These are phyloP conservation scores for Sycophila texana DNA, from an alignment of 2,888 invertebrate species.

Conservation along the genomic window DNA sequence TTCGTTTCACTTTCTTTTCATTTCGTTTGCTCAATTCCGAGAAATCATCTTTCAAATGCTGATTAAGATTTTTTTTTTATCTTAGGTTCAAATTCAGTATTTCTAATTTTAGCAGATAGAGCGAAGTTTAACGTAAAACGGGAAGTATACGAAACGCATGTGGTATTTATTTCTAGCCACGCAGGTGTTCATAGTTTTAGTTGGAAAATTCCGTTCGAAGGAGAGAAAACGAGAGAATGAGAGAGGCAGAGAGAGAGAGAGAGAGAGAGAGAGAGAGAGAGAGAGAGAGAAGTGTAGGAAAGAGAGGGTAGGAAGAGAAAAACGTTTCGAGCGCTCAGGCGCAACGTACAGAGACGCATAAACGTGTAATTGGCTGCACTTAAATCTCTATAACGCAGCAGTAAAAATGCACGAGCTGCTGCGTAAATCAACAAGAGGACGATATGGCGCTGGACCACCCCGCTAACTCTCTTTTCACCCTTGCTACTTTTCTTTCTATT, in stretches of 20 bases:
- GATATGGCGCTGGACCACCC: slow-evolving; percentile 66
- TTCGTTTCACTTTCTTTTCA: not conserved
- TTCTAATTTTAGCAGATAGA: not conserved
- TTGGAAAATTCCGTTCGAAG: slow-evolving; percentile 1
- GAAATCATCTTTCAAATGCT: not conserved
- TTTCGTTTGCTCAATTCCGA: not conserved
- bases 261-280: no score
- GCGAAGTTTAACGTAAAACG: not conserved
- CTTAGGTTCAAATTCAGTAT: slow-evolving; percentile 25
- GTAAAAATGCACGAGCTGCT: slow-evolving; percentile 72
- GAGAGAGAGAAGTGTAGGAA: slow-evolving; percentile 8
- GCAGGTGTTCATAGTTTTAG: not conserved
- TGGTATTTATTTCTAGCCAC: not conserved
- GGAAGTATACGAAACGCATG: not conserved
- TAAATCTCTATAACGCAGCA: slow-evolving; percentile 74
- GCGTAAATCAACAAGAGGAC: slow-evolving; percentile 73
- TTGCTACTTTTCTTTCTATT: slow-evolving; percentile 32
- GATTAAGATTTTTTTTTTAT: not conserved
- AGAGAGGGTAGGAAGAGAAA: slow-evolving; percentile 47
- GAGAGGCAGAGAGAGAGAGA: slow-evolving; percentile 33
- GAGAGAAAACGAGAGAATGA: slow-evolving; percentile 23
- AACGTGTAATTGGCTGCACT: slow-evolving; percentile 75
- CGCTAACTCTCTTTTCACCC: slow-evolving; percentile 51
- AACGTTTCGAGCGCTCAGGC: slow-evolving; percentile 50
- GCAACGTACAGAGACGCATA: slow-evolving; percentile 64